Conservation (phyloP, 2,888 invertebrate genomes). For the Lithosia quadra region DNA sequence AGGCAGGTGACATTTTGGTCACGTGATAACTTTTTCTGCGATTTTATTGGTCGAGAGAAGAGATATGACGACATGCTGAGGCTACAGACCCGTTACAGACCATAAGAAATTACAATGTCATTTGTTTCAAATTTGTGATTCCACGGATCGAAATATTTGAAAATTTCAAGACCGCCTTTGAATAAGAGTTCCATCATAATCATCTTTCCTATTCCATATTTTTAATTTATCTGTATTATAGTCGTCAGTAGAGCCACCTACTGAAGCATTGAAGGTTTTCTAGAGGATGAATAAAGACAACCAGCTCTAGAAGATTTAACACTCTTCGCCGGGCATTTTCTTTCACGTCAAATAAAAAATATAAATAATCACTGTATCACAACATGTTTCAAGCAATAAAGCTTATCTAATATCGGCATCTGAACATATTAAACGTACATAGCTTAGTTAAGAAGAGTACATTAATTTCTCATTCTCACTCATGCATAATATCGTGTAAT, state of each 20-base stretch:
- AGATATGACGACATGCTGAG: too few species aligned
- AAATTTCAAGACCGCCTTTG: too few species aligned
- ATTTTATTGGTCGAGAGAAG: too few species aligned
- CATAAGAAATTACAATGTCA: not conserved
- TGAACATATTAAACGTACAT: not conserved
- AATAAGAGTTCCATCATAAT: too few species aligned
- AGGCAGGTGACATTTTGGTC: too few species aligned
- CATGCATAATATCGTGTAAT: constrained; percentile 1
- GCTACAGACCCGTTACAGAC: too few species aligned
- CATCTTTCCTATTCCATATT: too few species aligned
- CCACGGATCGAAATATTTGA: not conserved
- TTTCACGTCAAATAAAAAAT: not conserved
- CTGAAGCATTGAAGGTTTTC: too few species aligned
- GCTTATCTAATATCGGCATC: constrained; percentile 7
- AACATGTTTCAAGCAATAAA: not conserved
- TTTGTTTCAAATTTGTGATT: not conserved
- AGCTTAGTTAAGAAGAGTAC: not conserved
- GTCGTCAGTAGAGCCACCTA: too few species aligned
- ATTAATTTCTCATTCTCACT: not conserved
- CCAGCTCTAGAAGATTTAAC: not conserved
- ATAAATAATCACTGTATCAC: not conserved
- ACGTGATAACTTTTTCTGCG: too few species aligned
- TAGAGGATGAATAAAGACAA: not conserved
- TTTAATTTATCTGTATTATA: too few species aligned
- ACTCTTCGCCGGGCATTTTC: not conserved